These are phyloP conservation scores for Pygocentrus nattereri DNA, from an alignment of 2,797 vertebrate genomes.

Conservation along the genomic window DNA sequence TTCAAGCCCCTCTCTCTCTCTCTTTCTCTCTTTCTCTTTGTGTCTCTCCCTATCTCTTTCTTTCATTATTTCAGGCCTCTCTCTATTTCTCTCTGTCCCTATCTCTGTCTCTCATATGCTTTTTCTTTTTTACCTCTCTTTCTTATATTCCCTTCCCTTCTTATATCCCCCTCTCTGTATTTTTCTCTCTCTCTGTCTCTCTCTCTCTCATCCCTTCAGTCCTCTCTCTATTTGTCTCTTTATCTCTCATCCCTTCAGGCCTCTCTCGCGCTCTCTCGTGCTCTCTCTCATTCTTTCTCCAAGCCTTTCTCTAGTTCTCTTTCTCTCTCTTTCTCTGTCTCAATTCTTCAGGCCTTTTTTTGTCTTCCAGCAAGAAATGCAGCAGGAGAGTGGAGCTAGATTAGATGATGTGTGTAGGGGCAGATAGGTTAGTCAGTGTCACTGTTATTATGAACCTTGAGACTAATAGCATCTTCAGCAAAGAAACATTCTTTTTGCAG, in stretches of 20 bases:
- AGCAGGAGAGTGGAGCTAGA: not conserved
- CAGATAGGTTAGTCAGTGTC: conserved; percentile 7
- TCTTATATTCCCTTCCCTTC: not conserved
- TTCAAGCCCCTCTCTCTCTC: too few species aligned
- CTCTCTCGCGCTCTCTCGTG: too few species aligned
- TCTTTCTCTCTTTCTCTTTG: too few species aligned
- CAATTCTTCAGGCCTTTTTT: not conserved
- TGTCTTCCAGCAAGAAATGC: not conserved
- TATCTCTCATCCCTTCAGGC: too few species aligned
- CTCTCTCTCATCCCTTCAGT: too few species aligned
- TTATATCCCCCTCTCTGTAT: not conserved
- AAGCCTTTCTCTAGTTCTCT: too few species aligned
- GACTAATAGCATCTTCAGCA: conserved; percentile 3
- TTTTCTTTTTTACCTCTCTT: conserved; percentile 49
- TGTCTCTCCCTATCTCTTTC: too few species aligned
- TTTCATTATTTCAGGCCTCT: not conserved
- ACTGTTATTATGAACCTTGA: not conserved
- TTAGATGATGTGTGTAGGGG: not conserved
- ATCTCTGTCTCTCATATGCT: conserved; percentile 21
- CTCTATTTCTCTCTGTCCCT: not conserved
- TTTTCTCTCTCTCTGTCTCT: not conserved
- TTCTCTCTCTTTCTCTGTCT: too few species aligned
- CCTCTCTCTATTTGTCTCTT: too few species aligned
- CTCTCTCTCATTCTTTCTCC: too few species aligned
- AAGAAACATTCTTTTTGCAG: not conserved